Percentiles rank a stretch among this genome's conserved stretches.
phyloP scores from a whole-genome alignment of 2,888 invertebrate genomes.

The Ferrisia virgata region DNA sequence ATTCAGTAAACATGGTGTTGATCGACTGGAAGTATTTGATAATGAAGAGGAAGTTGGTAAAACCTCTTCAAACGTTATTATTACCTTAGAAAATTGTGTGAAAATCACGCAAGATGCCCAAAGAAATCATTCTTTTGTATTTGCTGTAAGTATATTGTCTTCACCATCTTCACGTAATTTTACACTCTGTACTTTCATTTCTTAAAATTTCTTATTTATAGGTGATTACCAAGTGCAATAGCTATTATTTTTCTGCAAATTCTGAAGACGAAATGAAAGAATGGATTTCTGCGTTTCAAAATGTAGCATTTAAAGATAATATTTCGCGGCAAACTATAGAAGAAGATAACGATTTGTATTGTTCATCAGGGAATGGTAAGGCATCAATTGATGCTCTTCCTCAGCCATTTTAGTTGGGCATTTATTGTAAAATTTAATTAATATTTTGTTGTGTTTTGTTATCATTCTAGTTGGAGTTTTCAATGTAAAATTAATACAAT shows the following conservation, averaged over 20 bases:
- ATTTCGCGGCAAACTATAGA: conserved; percentile 66
- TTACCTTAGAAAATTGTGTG: conserved; percentile 81
- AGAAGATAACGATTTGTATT: conserved; percentile 85
- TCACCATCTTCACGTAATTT: not conserved
- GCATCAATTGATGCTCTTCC: not conserved
- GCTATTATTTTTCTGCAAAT: conserved; percentile 62
- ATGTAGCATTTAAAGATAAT: conserved; percentile 74
- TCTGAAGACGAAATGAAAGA: conserved; percentile 69
- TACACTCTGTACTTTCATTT: not conserved
- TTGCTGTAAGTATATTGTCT: conserved; percentile 54
- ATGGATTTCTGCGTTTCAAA: conserved; percentile 77
- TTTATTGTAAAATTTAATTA: conserved; percentile 5
- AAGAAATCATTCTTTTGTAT: conserved; percentile 56
- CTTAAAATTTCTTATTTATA: conserved; percentile 49
- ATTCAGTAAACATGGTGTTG: conserved; percentile 80
- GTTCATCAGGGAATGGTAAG: conserved; percentile 70
- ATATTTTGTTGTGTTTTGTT: not conserved
- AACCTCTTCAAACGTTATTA: conserved; percentile 67
- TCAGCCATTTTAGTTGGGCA: not conserved
- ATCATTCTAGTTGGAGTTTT: conserved; percentile 61
- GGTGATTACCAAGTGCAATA: conserved; percentile 71
- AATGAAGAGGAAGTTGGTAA: conserved; percentile 68
- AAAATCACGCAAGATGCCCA: conserved; percentile 63
- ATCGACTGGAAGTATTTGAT: conserved; percentile 81
- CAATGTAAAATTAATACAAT: conserved; percentile 71